phyloP scores from a whole-genome alignment of 1,140 invertebrate genomes.

The Brachionus koreanus region DNA sequence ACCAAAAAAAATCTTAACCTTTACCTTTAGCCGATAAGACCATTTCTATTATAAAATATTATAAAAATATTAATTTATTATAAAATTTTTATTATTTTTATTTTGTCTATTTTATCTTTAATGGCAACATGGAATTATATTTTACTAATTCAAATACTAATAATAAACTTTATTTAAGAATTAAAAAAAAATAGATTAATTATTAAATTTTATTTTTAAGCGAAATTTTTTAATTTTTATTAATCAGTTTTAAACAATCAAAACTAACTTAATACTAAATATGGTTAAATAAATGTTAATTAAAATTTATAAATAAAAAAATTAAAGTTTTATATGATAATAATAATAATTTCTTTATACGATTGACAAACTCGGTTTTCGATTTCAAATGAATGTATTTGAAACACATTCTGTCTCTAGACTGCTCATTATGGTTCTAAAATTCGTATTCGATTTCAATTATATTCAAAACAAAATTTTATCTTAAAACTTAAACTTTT shows the following conservation, averaged over 20 bases:
- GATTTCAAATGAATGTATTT: not conserved
- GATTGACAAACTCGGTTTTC: not conserved
- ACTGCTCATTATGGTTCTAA: not conserved
- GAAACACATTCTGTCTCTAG: not conserved
- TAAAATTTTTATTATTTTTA: too few relatives aligned
- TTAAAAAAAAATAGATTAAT: not conserved
- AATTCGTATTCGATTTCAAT: conserved; percentile 3
- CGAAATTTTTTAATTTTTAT: not conserved
- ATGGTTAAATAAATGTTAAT: conserved; percentile 9
- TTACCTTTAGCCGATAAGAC: too few relatives aligned
- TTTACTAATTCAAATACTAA: too few relatives aligned
- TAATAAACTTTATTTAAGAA: too few relatives aligned
- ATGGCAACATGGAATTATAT: too few relatives aligned
- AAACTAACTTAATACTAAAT: not conserved
- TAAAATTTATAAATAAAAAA: not conserved
- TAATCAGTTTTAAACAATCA: not conserved
- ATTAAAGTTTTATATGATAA: not conserved
- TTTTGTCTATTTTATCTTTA: too few relatives aligned
- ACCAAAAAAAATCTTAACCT: too few relatives aligned
- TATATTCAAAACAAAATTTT: conserved; percentile 27
- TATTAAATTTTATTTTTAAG: not conserved
- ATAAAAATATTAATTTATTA: too few relatives aligned
- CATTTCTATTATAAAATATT: too few relatives aligned
- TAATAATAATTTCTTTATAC: not conserved
- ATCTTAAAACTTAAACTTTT: not conserved